Evolutionary conservation across 1,140 invertebrate genomes (phyloP), one percentile per base, ranked within the genome.

Genomic region (Helicorthomorpha holstii): DNA sequence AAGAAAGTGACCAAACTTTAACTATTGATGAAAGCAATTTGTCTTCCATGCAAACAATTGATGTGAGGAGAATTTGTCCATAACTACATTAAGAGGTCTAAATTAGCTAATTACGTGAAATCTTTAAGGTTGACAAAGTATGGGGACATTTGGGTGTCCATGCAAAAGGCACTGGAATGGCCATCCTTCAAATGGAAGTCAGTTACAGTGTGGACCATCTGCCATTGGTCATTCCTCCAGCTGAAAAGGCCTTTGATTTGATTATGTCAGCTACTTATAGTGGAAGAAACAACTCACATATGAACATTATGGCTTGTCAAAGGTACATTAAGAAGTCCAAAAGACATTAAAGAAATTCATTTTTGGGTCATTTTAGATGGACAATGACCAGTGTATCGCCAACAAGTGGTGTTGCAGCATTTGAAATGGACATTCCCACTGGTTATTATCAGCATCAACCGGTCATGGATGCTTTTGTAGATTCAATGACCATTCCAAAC

Each of bases 341-440:
- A n/a, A n/a, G n/a, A n/a, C 26, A 21, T 26, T 46, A 45, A 48
- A 53, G 57, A 55, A 48, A n/a, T 25, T 21, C 29, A 21, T n/a
- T n/a, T n/a, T n/a, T n/a, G n/a, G n/a, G n/a, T n/a, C 26, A 21
- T 52, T 58, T 22, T 46, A 72, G 65, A 27, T 71, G 68, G 65
- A 54, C 61, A n/a, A 48, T 58, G 16, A 48, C 54, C 21, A 53
- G 61, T 7, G 59, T 60, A 45, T 59, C 62, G 45, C 46, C 57
- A 50, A 54, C 58, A 23, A 70, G 69, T 54, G 75, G 74, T 14
- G 60, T 74, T 14, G 66, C 73, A 10, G 71, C 76, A 0, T 58
- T 79, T 34, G 75, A 78, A 58, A 60, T 78, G 12, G 69, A 75
- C 43, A 62, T 75, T 19, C 76, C 76, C 1, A 71, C 75, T 14